A percentile compares a stretch with the other conserved stretches of the same genome.
These are phyloP conservation scores for Sipha flava DNA, from an alignment of 1,140 invertebrate species.

Conservation along the genomic window DNA sequence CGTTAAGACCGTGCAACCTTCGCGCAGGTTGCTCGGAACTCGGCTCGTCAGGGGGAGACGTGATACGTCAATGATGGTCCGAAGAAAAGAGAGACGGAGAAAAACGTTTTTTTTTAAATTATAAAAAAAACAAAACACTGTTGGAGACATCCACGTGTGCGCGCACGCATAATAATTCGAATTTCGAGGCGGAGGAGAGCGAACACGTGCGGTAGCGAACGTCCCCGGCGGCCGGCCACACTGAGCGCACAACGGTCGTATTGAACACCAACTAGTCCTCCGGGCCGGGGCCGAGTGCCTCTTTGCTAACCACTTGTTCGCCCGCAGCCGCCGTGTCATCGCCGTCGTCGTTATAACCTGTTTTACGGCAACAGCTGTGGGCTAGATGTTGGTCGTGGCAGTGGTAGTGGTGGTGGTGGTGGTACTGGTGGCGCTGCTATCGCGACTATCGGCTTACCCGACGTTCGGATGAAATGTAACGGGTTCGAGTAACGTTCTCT, in stretches of 20 bases:
- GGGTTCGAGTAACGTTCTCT: background rate
- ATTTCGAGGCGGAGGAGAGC: background rate
- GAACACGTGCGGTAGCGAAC: background rate
- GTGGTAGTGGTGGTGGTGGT: background rate
- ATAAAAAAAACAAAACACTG: background rate
- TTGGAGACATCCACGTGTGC: background rate
- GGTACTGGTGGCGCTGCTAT: background rate
- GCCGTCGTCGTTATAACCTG: background rate
- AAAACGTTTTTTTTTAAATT: too few species aligned
- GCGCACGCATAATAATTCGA: background rate
- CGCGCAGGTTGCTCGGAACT: too few species aligned
- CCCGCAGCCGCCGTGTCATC: too few species aligned
- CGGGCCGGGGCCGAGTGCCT: background rate
- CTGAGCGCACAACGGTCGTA: too few species aligned
- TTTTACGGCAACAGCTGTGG: background rate
- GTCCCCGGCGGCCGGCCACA: background rate
- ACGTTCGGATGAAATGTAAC: background rate
- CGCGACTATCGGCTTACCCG: background rate
- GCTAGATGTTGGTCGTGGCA: background rate
- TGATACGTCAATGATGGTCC: too few species aligned
- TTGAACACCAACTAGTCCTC: too few species aligned
- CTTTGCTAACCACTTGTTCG: conserved; percentile 2
- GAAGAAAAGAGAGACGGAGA: too few species aligned
- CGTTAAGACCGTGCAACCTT: too few species aligned
- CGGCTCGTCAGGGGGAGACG: too few species aligned